phyloP scores from a whole-genome alignment of 2,113 vertebrate genomes.

The Tachuris rubrigastra region DNA sequence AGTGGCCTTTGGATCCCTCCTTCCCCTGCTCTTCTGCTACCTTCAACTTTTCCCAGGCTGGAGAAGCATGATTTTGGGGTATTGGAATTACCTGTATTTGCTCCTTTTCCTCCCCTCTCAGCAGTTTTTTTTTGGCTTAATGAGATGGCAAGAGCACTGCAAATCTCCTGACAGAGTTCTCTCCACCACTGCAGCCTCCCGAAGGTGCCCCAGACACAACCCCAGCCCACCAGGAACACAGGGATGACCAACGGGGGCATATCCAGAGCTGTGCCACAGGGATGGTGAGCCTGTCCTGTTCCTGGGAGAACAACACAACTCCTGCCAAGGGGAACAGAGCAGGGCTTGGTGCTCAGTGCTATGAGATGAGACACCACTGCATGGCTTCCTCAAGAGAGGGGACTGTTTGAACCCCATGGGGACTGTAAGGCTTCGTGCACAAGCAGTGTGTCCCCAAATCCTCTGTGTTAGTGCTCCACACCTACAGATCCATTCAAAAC shows the following conservation, averaged over 20 bases:
- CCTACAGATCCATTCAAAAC: fast-evolving
- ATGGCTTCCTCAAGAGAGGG: fast-evolving
- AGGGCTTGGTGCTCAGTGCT: background rate
- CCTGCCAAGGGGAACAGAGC: background rate
- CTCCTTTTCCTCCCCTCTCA: background rate
- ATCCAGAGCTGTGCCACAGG: fast-evolving
- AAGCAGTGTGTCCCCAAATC: fast-evolving
- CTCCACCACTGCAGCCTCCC: background rate
- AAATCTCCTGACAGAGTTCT: fast-evolving
- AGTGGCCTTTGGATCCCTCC: fast-evolving
- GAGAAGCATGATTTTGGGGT: background rate
- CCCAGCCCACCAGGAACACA: fast-evolving
- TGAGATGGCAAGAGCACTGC: background rate
- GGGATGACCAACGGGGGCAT: fast-evolving
- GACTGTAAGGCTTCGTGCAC: fast-evolving
- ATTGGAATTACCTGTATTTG: fast-evolving
- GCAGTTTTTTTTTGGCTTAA: fast-evolving
- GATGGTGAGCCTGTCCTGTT: fast-evolving
- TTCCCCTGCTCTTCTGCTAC: background rate
- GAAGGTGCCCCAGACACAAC: fast-evolving
- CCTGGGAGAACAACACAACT: fast-evolving
- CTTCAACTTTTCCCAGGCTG: background rate
- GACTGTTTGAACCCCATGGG: fast-evolving
- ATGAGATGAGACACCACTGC: background rate
- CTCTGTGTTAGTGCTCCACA: background rate